A percentile compares a stretch with the other conserved stretches of the same genome.
Conservation (phyloP, 1,140 invertebrate genomes). For the Spodoptera litura region DNA sequence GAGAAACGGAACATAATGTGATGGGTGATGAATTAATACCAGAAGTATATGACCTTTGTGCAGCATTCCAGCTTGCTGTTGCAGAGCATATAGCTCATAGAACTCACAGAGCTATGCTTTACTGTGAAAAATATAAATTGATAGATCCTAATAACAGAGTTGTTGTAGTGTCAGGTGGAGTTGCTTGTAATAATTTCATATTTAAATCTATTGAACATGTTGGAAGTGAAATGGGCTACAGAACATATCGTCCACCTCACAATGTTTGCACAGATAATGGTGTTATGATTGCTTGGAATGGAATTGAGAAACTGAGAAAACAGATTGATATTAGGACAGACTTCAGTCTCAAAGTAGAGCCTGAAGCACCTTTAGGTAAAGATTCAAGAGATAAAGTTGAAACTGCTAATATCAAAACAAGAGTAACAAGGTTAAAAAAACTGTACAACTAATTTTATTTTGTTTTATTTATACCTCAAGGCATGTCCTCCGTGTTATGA, state of each 20-base stretch:
- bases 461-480: slow-evolving; percentile 1
- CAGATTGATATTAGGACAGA: slow-evolving; percentile 58
- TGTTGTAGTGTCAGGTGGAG: slow-evolving; percentile 96
- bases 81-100: slow-evolving; percentile 93
- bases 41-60: slow-evolving; percentile 94
- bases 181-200: slow-evolving; percentile 96
- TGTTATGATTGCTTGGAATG: slow-evolving; percentile 99
- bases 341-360: slow-evolving; percentile 61
- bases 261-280: slow-evolving; percentile 98
- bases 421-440: slow-evolving; percentile 67
- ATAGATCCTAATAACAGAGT: slow-evolving; percentile 87
- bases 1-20: slow-evolving; percentile 78
- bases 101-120: slow-evolving; percentile 94
- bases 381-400: slow-evolving; percentile 67
- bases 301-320: slow-evolving; percentile 90
- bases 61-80: slow-evolving; percentile 92
- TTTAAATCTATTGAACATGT: slow-evolving; percentile 89
- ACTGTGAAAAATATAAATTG: slow-evolving; percentile 88
- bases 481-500: background rate
- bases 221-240: slow-evolving; percentile 89
- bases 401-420: slow-evolving; percentile 68
- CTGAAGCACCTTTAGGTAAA: slow-evolving; percentile 67
- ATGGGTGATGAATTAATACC: slow-evolving; percentile 91
- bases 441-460: slow-evolving; percentile 17
- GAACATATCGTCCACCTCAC: slow-evolving; percentile 92